Evolutionary conservation across 2,113 vertebrate genomes (phyloP).

Genomic region (Pygoscelis antarcticus): DNA sequence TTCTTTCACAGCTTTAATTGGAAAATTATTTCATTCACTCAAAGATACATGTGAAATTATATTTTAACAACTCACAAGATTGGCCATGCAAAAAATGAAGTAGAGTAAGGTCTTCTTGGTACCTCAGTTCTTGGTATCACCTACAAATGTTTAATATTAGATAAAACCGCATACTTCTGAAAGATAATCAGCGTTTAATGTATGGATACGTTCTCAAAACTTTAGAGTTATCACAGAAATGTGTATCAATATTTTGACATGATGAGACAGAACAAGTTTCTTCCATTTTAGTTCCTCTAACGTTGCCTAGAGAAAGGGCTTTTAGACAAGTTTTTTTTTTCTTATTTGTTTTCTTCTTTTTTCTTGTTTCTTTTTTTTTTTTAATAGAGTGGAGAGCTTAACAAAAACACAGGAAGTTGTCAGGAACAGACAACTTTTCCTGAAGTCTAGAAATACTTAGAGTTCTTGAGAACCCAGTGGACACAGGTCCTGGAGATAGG

Average conservation of each 20-base stretch:
- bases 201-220: background rate
- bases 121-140: background rate
- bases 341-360: background rate
- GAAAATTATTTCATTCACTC: background rate
- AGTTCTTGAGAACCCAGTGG: background rate
- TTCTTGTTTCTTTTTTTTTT: accelerated
- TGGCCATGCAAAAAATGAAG: background rate
- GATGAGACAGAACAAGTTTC: background rate
- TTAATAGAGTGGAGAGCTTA: background rate
- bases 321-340: background rate
- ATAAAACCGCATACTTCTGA: background rate
- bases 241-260: background rate
- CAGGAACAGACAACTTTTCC: background rate
- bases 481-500: background rate
- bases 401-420: background rate
- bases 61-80: background rate
- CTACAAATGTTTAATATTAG: background rate
- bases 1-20: background rate
- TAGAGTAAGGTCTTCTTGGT: background rate
- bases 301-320: background rate
- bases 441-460: background rate
- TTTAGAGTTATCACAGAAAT: background rate
- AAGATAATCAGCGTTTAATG: background rate
- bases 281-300: background rate
- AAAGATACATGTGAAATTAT: background rate